Evolutionary conservation across 2,113 vertebrate genomes (phyloP), one percentile per base, ranked within the genome.

Genomic region (Xyrauchen texanus): DNA sequence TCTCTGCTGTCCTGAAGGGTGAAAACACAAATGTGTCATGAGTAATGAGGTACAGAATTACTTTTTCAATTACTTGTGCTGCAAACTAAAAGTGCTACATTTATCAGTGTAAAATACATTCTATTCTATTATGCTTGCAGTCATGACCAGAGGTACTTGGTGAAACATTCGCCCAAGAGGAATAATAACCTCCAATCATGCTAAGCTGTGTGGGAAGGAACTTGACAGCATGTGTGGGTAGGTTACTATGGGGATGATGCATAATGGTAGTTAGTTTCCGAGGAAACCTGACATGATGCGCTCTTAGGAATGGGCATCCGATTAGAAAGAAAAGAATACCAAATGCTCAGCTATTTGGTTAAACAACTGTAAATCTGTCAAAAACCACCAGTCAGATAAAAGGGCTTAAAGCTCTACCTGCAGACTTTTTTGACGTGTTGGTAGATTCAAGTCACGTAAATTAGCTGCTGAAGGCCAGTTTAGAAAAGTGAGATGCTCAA

Each of bases 1-100:
- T 62, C 95, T 94, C 81, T 98, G 97, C 87, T 94, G 97, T 68
- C 98, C 97, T 98, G 66, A 34, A 34, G 61, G 60, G 42, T 12
- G 57, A 53, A 58, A 76, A 75, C 21, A 34, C 11, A 70, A 12
- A 42, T 21, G 47, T 57, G 13, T 58, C 13, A n/a, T 58, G 13
- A 58, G 55, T 34, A 34, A n/a, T n/a, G 55, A 5, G 7, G 1
- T 58, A 70, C 21, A 34, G 21, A 34, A 34, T 34, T 34, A 34
- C 45, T 70, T n/a, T 9, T 57, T 10, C 1, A 55, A 34, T 1
- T 34, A 34, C 21, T 34, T 34, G 21, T 34, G 21, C 21, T 34
- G 21, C 21, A 34, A 34, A 34, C 21, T 34, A 34, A 34, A 34
- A 34, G 21, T 34, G 21, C 21, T 34, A 34, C 21, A 34, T 34